Conservation (phyloP, 2,888 invertebrate species). For the Hermaeophaga mercurialis region DNA sequence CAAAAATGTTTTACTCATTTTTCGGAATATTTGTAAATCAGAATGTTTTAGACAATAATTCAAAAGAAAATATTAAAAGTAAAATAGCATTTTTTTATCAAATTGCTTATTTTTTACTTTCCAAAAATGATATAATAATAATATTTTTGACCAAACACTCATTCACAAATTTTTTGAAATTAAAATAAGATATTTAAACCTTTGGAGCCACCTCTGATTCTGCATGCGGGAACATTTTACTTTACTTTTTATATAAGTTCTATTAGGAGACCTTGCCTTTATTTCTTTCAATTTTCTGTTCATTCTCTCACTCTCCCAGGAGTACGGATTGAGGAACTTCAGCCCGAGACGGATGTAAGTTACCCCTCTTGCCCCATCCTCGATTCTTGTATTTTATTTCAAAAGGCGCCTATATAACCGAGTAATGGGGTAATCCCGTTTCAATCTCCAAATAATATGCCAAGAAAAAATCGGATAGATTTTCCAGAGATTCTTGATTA, state of each 20-base stretch:
- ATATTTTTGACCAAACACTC: no score
- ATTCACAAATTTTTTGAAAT: no score
- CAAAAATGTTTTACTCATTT: no score
- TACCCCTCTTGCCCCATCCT: constrained; percentile 2
- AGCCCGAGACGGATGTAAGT: constrained; percentile 22
- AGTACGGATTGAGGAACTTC: constrained; percentile 34
- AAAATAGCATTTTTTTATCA: no score
- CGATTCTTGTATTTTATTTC: neutral
- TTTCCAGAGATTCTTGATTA: no score
- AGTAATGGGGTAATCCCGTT: constrained; percentile 24
- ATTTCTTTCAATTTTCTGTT: constrained; percentile 62
- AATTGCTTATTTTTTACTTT: no score
- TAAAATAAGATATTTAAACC: no score
- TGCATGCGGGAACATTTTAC: constrained; percentile 54
- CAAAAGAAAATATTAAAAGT: no score
- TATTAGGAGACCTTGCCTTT: constrained; percentile 55
- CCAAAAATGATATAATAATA: no score
- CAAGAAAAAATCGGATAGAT: constrained; percentile 14
- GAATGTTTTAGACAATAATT: no score
- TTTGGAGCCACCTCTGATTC: constrained; percentile 30
- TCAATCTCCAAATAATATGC: constrained; percentile 23
- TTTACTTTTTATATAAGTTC: constrained; percentile 49
- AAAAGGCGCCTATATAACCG: constrained; percentile 21
- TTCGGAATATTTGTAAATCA: no score
- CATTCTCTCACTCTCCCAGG: constrained; percentile 57